Conservation (phyloP, 1,140 invertebrate genomes). For the Aricia agestis region DNA sequence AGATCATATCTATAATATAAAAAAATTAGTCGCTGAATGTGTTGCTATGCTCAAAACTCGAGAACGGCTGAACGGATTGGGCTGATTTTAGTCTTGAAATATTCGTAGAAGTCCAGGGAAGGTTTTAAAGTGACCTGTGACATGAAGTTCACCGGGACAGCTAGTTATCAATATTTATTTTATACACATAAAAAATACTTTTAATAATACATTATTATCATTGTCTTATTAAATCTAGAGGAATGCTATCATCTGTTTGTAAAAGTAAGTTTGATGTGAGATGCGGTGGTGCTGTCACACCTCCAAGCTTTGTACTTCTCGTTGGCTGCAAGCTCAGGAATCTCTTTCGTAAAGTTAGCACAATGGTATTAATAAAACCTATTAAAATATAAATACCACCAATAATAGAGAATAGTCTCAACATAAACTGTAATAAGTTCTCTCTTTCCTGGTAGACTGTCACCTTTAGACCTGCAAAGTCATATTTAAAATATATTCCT, state of each 20-base stretch:
- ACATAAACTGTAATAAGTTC: constrained; percentile 86
- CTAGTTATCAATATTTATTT: background rate
- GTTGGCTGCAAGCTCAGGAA: constrained; percentile 34
- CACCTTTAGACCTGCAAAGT: constrained; percentile 92
- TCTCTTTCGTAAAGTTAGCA: constrained; percentile 42
- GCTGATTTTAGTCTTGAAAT: no score
- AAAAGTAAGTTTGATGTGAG: constrained; percentile 49
- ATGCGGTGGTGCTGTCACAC: constrained; percentile 24
- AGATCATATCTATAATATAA: no score
- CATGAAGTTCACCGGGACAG: no score
- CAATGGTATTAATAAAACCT: constrained; percentile 74
- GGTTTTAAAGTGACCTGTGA: no score
- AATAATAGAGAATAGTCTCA: constrained; percentile 91
- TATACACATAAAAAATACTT: background rate
- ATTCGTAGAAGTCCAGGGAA: no score
- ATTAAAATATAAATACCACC: constrained; percentile 94
- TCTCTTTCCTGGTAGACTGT: constrained; percentile 89
- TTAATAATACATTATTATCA: constrained; percentile 31
- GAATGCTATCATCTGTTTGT: constrained; percentile 49
- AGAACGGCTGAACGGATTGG: no score
- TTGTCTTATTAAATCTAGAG: constrained; percentile 55
- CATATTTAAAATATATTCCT: constrained; percentile 97
- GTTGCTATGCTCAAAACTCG: no score
- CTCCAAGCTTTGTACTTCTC: constrained; percentile 27
- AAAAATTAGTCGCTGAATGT: no score